Percentiles rank a stretch among this genome's conserved stretches.
phyloP scores from a whole-genome alignment of 1,140 invertebrate genomes.

The Drosophila jambulina region DNA sequence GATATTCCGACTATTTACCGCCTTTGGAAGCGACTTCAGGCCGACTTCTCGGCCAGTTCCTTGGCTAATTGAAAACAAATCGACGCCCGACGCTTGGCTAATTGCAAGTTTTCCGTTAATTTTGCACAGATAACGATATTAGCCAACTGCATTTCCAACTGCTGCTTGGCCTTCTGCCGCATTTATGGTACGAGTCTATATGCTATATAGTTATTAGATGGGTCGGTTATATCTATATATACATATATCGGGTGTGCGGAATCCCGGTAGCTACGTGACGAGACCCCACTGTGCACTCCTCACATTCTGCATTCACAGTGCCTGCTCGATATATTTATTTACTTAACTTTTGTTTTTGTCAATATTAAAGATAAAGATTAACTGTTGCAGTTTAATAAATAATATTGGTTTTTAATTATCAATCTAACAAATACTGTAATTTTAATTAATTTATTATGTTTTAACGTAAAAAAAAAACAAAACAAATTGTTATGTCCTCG shows the following conservation, averaged over 20 bases:
- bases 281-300: constrained; percentile 13
- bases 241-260: constrained; percentile 2
- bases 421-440: not conserved
- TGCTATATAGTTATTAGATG: constrained; percentile 3
- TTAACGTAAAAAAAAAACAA: not conserved
- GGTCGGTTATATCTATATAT: constrained; percentile 3
- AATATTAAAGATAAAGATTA: not conserved
- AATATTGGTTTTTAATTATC: not conserved
- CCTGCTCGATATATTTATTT: not conserved
- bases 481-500: not conserved
- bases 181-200: constrained; percentile 3
- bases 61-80: constrained; percentile 43
- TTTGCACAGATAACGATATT: constrained; percentile 38
- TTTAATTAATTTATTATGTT: not conserved
- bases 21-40: constrained; percentile 3
- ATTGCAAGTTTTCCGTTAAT: constrained; percentile 41
- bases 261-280: constrained; percentile 36
- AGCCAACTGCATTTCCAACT: constrained; percentile 20
- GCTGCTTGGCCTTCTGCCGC: not conserved
- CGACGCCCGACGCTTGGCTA: constrained; percentile 22
- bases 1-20: constrained; percentile 15
- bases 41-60: constrained; percentile 1
- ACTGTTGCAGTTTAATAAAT: not conserved
- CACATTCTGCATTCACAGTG: constrained; percentile 21
- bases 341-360: not conserved